Percentiles rank a stretch among this genome's conserved stretches.
Evolutionary conservation across 2,113 vertebrate species (phyloP).

Genomic region (Climacteris rufus): DNA sequence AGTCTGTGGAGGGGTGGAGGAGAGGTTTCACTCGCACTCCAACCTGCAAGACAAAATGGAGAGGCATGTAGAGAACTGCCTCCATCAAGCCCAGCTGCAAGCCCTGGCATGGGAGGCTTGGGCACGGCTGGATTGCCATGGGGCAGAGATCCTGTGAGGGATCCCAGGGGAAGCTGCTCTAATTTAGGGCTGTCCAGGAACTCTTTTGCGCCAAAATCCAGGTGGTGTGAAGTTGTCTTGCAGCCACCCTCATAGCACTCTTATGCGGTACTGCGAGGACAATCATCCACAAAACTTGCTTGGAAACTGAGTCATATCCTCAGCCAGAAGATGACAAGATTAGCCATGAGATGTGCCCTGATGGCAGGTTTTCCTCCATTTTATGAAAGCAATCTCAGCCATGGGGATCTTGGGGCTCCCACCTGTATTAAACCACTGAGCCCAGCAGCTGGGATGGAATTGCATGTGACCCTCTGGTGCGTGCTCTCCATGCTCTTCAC

Average conservation of each 20-base stretch:
- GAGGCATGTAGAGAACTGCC: conserved; percentile 41
- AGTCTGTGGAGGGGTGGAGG: background rate
- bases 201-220: background rate
- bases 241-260: background rate
- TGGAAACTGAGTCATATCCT: background rate
- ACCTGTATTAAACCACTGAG: background rate
- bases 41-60: background rate
- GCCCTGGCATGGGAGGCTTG: conserved; percentile 4
- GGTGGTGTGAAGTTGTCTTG: background rate
- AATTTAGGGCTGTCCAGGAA: background rate
- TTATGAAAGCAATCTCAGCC: background rate
- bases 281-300: background rate
- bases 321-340: background rate
- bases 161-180: conserved; percentile 7
- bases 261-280: background rate
- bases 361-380: background rate
- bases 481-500: background rate
- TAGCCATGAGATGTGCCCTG: background rate
- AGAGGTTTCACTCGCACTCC: conserved; percentile 11
- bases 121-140: background rate
- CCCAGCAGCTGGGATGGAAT: background rate
- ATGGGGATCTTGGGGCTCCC: background rate
- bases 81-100: conserved; percentile 23
- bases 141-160: background rate
- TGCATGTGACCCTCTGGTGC: background rate